Percentiles rank a stretch among this genome's conserved stretches.
Conservation (phyloP, 1,140 invertebrate species). For the Drosophila leontia region DNA sequence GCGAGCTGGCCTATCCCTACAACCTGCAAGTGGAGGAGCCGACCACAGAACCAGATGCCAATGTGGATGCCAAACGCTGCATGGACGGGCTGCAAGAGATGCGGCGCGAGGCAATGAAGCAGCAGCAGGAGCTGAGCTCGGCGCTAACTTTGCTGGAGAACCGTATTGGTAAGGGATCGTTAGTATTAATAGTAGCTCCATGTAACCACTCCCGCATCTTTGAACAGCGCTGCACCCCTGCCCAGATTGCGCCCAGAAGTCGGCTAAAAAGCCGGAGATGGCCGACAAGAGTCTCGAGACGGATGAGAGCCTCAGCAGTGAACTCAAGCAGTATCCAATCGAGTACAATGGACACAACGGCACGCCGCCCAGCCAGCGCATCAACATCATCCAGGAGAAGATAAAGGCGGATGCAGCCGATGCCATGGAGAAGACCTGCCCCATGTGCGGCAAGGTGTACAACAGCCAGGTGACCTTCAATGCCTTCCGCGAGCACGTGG, state of each 20-base stretch:
- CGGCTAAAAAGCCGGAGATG: conserved; percentile 77
- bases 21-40: conserved; percentile 85
- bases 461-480: conserved; percentile 79
- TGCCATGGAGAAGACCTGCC: conserved; percentile 85
- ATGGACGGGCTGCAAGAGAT: conserved; percentile 88
- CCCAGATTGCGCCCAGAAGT: conserved; percentile 70
- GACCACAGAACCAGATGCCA: conserved; percentile 86
- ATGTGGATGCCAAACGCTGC: conserved; percentile 88
- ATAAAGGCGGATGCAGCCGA: conserved; percentile 60
- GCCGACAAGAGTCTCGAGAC: conserved; percentile 83
- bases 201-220: conserved; percentile 3
- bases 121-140: conserved; percentile 88
- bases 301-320: conserved; percentile 67
- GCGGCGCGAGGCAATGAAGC: conserved; percentile 87
- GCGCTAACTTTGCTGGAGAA: conserved; percentile 77
- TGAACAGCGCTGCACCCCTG: conserved; percentile 63
- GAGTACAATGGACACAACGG: conserved; percentile 27
- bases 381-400: conserved; percentile 72
- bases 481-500: conserved; percentile 85
- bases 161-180: conserved; percentile 55
- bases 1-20: conserved; percentile 88
- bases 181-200: background rate
- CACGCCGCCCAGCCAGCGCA: conserved; percentile 30
- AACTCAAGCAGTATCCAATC: conserved; percentile 38
- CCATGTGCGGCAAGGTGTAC: conserved; percentile 85